Evolutionary conservation across 2,888 invertebrate genomes (phyloP).

Genomic region (Pilophorus perplexus): DNA sequence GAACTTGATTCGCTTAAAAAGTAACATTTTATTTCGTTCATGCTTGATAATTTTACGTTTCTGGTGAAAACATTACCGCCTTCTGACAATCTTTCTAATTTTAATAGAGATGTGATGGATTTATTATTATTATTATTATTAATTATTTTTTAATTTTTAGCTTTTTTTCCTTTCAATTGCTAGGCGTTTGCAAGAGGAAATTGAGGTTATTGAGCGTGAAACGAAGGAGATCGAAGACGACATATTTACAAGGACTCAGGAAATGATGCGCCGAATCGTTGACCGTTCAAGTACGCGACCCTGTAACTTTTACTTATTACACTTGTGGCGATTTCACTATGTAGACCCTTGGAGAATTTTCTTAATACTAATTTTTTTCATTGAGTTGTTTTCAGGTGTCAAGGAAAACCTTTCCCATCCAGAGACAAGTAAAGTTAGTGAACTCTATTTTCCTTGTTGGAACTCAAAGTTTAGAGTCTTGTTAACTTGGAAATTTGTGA

Average conservation of each 20-base stretch:
- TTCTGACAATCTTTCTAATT: no score
- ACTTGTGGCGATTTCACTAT: background rate
- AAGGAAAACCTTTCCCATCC: background rate
- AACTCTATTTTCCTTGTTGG: no score
- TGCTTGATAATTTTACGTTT: no score
- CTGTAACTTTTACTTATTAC: no score
- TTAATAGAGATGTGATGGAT: no score
- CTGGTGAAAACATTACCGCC: no score
- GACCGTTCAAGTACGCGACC: slow-evolving; percentile 11
- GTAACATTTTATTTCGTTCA: no score
- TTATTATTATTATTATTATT: background rate
- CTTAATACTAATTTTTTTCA: background rate
- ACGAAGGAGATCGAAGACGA: background rate
- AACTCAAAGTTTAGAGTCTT: no score
- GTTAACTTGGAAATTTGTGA: no score
- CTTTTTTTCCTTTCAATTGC: no score
- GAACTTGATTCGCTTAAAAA: no score
- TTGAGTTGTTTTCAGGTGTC: background rate
- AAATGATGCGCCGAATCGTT: background rate
- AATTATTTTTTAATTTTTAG: background rate
- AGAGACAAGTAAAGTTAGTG: no score
- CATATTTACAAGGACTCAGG: background rate
- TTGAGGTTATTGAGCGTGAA: background rate
- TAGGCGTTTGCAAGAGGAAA: background rate
- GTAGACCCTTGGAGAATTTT: background rate